Evolutionary conservation across 2,113 vertebrate species (phyloP), one percentile per base, ranked within the genome.

Genomic region (Pachycephala philippinensis): DNA sequence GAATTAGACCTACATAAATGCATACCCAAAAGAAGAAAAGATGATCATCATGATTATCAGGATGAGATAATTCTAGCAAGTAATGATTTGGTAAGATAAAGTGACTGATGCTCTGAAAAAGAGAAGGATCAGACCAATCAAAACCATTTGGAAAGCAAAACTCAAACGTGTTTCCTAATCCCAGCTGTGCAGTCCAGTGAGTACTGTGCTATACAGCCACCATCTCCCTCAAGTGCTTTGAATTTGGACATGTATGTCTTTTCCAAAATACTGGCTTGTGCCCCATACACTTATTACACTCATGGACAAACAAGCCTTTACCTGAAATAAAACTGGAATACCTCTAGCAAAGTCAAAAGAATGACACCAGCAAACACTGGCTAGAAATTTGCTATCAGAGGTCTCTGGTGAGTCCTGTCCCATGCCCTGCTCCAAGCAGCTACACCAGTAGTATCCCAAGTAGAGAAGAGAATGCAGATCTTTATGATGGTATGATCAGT

Each of bases 381-480:
- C 6, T 53, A 26, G 40, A 64, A 59, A 20, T 64, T 37, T 50
- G 15, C 40, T 21, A 16, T 42, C 68, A 23, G 75, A 87, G 24
- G 24, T 61, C 31, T 77, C 28, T 13, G 18, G 11, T 42, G 64
- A 70, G 14, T 35, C 17, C 27, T 60, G 23, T 64, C 59, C 40
- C 1, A 5, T 39, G 19, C 5, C 10, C 9, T 4, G 4, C 35
- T 82, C 47, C 37, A 30, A 26, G 61, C 33, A 79, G 50, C 37
- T 4, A 1, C 49, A 47, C 14, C 22, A 76, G 15, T 47, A 1
- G 0, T 53, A 24, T 27, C 4, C 1, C 27, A 56, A 22, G 42
- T 11, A 6, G 1, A 6, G 44, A 60, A 39, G 12, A 19, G 33
- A 87, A 24, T 35, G 27, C 50, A 80, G 22, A 10, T 40, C 10